Conservation (phyloP, 2,888 invertebrate species). For the Arrhopalites spinosus region DNA sequence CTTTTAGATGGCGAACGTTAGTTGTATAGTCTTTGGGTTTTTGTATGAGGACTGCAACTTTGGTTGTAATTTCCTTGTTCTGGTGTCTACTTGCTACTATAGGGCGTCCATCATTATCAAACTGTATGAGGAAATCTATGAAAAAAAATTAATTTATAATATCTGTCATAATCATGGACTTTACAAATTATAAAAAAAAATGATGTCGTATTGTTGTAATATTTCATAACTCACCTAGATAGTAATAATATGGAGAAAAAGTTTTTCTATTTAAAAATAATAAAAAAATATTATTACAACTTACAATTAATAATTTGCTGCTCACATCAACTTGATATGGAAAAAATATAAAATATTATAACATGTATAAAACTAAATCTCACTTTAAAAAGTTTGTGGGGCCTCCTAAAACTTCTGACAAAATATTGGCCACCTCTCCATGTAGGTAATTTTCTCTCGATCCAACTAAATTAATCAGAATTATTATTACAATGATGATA, state of each 20-base stretch:
- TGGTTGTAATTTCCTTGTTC: not conserved
- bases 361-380: no score
- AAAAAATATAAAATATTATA: no score
- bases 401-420: not conserved
- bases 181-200: conserved; percentile 56
- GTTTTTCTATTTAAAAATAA: not conserved
- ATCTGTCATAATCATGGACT: no score
- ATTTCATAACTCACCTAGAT: conserved; percentile 14
- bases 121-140: conserved; percentile 56
- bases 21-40: conserved; percentile 63
- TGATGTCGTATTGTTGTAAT: conserved; percentile 14
- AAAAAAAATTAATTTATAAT: conserved; percentile 21
- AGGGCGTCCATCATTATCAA: conserved; percentile 50
- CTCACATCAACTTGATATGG: no score
- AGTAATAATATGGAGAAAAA: not conserved
- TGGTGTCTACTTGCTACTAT: conserved; percentile 36
- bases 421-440: not conserved
- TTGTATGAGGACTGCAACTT: conserved; percentile 62
- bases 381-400: no score
- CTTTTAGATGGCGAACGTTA: conserved; percentile 62
- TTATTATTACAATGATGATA: not conserved
- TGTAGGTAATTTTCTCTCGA: not conserved
- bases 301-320: no score
- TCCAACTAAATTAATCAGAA: not conserved
- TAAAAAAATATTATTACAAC: no score